Conservation (phyloP, 2,888 invertebrate genomes). For the Meteorus colon region DNA sequence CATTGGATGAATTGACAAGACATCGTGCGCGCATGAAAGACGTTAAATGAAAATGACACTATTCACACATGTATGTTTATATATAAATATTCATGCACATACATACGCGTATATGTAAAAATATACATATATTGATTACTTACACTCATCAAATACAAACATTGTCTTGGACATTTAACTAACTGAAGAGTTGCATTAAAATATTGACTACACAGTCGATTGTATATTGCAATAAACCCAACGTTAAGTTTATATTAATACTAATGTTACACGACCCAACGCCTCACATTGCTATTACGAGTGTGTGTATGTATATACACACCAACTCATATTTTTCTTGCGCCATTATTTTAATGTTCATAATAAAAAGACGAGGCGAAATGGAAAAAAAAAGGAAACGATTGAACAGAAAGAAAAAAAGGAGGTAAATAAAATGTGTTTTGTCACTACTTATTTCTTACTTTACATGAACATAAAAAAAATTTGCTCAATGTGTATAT, state of each 20-base stretch:
- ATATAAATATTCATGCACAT: not conserved
- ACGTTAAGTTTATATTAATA: constrained; percentile 67
- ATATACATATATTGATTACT: not conserved
- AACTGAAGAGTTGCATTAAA: constrained; percentile 3
- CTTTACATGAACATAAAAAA: not conserved
- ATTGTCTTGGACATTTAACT: not conserved
- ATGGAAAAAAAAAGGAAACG: constrained; percentile 55
- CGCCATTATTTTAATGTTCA: constrained; percentile 66
- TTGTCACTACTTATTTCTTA: not conserved
- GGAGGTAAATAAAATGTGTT: not conserved
- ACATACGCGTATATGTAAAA: not conserved
- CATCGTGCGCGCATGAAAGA: constrained; percentile 1
- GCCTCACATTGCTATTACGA: constrained; percentile 66
- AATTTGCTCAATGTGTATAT: not conserved
- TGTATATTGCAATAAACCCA: constrained; percentile 63
- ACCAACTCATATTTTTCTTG: constrained; percentile 64
- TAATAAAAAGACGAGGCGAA: constrained; percentile 55
- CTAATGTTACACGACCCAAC: constrained; percentile 66
- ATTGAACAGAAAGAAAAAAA: constrained; percentile 42
- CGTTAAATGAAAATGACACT: constrained; percentile 10
- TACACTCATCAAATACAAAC: too few species aligned
- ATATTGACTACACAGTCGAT: constrained; percentile 6
- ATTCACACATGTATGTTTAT: not conserved
- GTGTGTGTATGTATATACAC: constrained; percentile 39
- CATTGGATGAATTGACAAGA: constrained; percentile 20